Conservation (phyloP, 2,797 vertebrate genomes). For the Pipistrellus kuhlii region DNA sequence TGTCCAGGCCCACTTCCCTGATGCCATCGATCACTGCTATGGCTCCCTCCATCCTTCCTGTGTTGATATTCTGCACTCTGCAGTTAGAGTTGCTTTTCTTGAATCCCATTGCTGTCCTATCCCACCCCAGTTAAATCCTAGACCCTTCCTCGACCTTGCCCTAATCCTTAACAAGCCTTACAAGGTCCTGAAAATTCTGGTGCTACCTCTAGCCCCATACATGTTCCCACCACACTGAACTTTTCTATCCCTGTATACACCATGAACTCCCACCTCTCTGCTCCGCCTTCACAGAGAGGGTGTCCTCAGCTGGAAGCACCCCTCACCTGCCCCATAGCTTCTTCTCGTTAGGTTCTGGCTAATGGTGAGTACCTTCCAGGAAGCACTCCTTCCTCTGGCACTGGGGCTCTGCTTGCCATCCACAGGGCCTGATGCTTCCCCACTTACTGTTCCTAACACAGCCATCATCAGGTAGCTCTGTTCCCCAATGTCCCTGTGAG, state of each 20-base stretch:
- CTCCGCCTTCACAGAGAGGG: not conserved
- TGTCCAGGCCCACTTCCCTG: not conserved
- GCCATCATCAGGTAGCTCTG: not conserved
- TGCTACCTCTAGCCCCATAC: not conserved
- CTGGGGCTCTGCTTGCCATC: not conserved
- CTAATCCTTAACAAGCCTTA: not conserved
- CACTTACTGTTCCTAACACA: not conserved
- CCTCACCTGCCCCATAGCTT: not conserved
- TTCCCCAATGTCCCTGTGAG: not conserved
- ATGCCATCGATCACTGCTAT: not conserved
- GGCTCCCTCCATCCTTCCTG: too few relatives aligned
- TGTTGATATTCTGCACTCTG: too few relatives aligned
- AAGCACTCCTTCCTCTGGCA: not conserved
- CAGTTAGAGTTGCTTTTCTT: not conserved
- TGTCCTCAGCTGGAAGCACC: not conserved
- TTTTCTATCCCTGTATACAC: not conserved
- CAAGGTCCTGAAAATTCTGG: not conserved
- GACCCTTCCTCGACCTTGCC: not conserved
- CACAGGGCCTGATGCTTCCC: fast-evolving
- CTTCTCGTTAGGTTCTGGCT: not conserved
- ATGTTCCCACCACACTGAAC: too few relatives aligned
- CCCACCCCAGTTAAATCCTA: not conserved
- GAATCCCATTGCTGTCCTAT: not conserved
- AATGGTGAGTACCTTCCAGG: not conserved
- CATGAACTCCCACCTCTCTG: not conserved